These are phyloP conservation scores for Cyphomyrmex costatus DNA, from an alignment of 1,140 invertebrate species.

Conservation along the genomic window DNA sequence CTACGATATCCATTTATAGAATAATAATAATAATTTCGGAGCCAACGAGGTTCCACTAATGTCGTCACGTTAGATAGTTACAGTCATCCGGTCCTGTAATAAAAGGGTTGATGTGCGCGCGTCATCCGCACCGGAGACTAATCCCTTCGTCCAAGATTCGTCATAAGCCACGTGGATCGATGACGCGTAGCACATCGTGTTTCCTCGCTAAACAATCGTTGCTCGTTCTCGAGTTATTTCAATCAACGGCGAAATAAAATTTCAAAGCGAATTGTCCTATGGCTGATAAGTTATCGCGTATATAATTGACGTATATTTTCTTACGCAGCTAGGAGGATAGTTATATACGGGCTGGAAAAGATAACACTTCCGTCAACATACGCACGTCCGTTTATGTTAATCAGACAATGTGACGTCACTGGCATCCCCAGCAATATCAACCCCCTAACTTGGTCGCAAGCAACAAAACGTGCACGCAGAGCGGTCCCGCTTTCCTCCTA, in stretches of 20 bases:
- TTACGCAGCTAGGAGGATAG: not conserved
- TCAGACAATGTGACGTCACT: slow-evolving; percentile 76
- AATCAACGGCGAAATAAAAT: not conserved
- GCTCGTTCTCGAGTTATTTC: not conserved
- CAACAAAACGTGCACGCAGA: slow-evolving; percentile 68
- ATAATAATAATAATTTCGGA: slow-evolving; percentile 77
- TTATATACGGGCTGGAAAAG: not conserved
- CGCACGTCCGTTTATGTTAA: slow-evolving; percentile 77
- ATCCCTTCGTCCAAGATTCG: slow-evolving; percentile 54
- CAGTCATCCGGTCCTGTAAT: slow-evolving; percentile 83
- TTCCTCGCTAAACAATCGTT: slow-evolving; percentile 18
- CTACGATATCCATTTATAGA: slow-evolving; percentile 69
- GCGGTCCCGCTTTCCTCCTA: slow-evolving; percentile 64
- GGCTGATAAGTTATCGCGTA: slow-evolving; percentile 8
- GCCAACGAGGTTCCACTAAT: slow-evolving; percentile 79
- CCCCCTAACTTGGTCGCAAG: slow-evolving; percentile 65
- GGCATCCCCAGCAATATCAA: slow-evolving; percentile 68
- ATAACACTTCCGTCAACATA: slow-evolving; percentile 52
- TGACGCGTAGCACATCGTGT: not conserved
- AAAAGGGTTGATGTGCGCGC: slow-evolving; percentile 79
- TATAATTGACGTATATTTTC: slow-evolving; percentile 25
- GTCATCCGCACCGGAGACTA: slow-evolving; percentile 39
- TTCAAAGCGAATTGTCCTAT: not conserved
- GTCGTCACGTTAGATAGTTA: slow-evolving; percentile 84
- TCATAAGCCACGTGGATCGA: slow-evolving; percentile 50